phyloP scores from a whole-genome alignment of 2,113 vertebrate species.

The Scytalopus superciliaris region DNA sequence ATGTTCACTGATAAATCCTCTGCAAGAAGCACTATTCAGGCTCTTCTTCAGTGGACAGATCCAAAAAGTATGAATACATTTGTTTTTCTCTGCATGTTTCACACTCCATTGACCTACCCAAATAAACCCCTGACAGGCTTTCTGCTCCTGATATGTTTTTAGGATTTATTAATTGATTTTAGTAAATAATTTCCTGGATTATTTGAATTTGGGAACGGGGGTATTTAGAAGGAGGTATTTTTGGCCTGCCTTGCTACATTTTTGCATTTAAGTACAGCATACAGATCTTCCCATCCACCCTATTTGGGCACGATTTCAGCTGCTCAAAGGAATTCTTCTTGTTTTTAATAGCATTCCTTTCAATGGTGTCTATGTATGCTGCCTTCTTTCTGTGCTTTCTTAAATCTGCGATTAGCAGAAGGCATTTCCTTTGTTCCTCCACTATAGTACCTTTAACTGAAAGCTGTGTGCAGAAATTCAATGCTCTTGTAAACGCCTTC shows the following conservation, averaged over 20 bases:
- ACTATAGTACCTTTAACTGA: neutral
- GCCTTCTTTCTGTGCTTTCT: neutral
- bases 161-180: neutral
- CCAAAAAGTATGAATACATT: neutral
- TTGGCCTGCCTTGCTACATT: neutral
- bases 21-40: neutral
- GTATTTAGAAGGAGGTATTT: neutral
- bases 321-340: neutral
- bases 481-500: neutral
- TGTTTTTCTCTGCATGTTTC: neutral
- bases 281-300: neutral
- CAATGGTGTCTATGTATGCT: neutral
- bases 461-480: neutral
- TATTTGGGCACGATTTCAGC: neutral
- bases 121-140: neutral
- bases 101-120: neutral
- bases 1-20: neutral
- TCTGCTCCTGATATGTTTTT: neutral
- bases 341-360: neutral
- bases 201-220: neutral
- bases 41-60: neutral
- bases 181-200: neutral
- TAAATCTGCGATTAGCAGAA: neutral
- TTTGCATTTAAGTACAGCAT: neutral
- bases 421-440: neutral